phyloP scores from a whole-genome alignment of 2,888 invertebrate genomes.

The Notodonta ziczac region DNA sequence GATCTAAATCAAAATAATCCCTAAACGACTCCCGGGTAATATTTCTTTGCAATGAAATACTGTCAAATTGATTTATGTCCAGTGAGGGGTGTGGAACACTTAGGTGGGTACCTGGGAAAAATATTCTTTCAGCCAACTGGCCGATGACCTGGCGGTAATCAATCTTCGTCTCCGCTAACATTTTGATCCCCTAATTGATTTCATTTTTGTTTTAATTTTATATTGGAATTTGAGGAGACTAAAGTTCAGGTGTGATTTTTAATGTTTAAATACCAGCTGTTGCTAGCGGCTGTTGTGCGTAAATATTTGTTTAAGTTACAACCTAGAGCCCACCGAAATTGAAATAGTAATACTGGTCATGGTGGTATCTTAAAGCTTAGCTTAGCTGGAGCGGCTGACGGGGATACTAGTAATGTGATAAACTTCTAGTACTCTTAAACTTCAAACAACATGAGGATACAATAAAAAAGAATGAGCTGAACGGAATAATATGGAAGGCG shows the following conservation, averaged over 20 bases:
- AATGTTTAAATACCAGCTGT: neutral
- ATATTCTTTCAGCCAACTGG: slow-evolving; percentile 47
- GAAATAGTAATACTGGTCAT: too few relatives aligned
- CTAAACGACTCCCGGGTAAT: slow-evolving; percentile 39
- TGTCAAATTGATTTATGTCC: slow-evolving; percentile 69
- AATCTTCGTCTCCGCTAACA: slow-evolving; percentile 47
- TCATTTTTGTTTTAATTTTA: slow-evolving; percentile 32
- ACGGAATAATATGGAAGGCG: too few relatives aligned
- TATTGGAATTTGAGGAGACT: slow-evolving; percentile 13
- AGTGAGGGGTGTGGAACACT: slow-evolving; percentile 22
- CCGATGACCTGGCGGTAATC: slow-evolving; percentile 44
- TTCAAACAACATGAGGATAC: too few relatives aligned
- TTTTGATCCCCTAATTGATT: slow-evolving; percentile 50
- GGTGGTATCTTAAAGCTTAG: too few relatives aligned
- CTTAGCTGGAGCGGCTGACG: too few relatives aligned
- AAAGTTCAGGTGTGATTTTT: neutral
- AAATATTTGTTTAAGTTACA: too few relatives aligned
- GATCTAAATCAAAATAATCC: slow-evolving; percentile 27
- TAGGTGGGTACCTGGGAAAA: slow-evolving; percentile 48
- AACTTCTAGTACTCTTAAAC: too few relatives aligned
- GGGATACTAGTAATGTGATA: too few relatives aligned
- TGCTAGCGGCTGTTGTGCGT: too few relatives aligned
- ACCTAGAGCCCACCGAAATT: too few relatives aligned
- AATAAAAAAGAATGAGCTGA: too few relatives aligned
- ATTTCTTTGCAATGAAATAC: slow-evolving; percentile 53